Evolutionary conservation across 2,888 invertebrate genomes (phyloP), one percentile per base, ranked within the genome.

Genomic region (Cheilosia pagana): DNA sequence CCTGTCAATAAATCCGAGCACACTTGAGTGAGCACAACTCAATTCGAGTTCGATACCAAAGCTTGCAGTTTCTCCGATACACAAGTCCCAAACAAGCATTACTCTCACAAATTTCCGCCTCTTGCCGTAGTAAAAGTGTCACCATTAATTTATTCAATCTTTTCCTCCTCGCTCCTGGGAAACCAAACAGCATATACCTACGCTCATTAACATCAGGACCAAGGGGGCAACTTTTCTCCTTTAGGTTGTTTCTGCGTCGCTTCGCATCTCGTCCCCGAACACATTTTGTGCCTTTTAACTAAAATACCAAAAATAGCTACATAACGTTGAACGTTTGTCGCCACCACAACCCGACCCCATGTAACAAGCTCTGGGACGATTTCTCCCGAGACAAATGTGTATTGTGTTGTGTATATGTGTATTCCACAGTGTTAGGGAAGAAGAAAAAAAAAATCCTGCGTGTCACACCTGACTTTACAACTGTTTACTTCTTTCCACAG

Each of bases 401-500:
- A n/a, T n/a, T n/a, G n/a, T n/a, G n/a, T n/a, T n/a, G n/a, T n/a
- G n/a, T 41, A 31, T 21, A n/a, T 19, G 14, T n/a, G n/a, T 8
- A 8, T 6, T 7, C 59, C 76, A 19, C 60, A 68, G 16, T 10
- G 25, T 59, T n/a, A n/a, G n/a, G n/a, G n/a, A 75, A 53, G 31
- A 21, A 43, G 35, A 19, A 52, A 60, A 52, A 50, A 10, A 59
- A 60, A 59, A 60, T 60, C 59, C 35, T 71, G 55, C 57, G 87
- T 90, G 90, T 90, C 89, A 88, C 90, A 90, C 89, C 88, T 90
- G 89, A 89, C 89, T 90, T 89, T 89, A 87, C 88, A 89, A 88
- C 89, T 88, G 88, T 88, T 89, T 88, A 89, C 86, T 88, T 87
- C 87, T 87, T 88, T 88, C 87, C 88, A 88, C 88, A 88, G 87